These are phyloP conservation scores for Drosophila formosana DNA, from an alignment of 2,888 invertebrate genomes.

Conservation along the genomic window DNA sequence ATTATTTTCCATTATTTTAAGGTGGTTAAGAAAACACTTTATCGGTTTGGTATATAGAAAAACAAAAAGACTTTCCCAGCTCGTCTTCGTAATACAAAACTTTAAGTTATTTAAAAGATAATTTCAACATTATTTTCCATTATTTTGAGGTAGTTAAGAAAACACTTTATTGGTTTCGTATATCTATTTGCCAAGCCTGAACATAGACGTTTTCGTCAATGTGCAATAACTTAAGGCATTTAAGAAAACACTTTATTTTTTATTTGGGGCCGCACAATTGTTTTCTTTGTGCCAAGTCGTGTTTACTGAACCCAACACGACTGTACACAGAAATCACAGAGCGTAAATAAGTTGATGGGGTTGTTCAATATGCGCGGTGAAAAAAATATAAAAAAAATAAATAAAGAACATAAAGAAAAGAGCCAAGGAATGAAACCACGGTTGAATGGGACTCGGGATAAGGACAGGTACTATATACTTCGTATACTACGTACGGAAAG, in stretches of 20 bases:
- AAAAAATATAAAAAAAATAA: conserved; percentile 7
- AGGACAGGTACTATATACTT: neutral
- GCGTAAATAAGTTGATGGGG: conserved; percentile 41
- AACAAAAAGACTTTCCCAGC: too few species aligned
- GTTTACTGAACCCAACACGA: conserved; percentile 46
- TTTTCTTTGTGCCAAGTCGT: conserved; percentile 37
- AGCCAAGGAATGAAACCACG: conserved; percentile 2
- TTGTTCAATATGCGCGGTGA: conserved; percentile 33
- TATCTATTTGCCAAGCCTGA: conserved; percentile 5
- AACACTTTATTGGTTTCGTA: neutral
- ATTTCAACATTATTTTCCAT: too few species aligned
- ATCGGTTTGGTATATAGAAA: neutral
- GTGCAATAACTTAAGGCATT: conserved; percentile 9
- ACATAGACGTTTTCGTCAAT: neutral
- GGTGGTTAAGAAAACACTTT: too few species aligned
- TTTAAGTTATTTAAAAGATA: neutral
- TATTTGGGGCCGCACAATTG: conserved; percentile 13
- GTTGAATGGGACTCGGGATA: neutral
- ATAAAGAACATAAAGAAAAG: neutral
- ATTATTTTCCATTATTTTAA: too few species aligned
- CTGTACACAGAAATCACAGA: conserved; percentile 48
- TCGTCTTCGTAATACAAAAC: conserved; percentile 1
- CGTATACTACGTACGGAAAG: neutral
- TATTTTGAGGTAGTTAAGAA: too few species aligned
- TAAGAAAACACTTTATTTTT: conserved; percentile 6